Evolutionary conservation across 2,797 vertebrate genomes (phyloP), one percentile per base, ranked within the genome.

Genomic region (Sebastes nivosus): DNA sequence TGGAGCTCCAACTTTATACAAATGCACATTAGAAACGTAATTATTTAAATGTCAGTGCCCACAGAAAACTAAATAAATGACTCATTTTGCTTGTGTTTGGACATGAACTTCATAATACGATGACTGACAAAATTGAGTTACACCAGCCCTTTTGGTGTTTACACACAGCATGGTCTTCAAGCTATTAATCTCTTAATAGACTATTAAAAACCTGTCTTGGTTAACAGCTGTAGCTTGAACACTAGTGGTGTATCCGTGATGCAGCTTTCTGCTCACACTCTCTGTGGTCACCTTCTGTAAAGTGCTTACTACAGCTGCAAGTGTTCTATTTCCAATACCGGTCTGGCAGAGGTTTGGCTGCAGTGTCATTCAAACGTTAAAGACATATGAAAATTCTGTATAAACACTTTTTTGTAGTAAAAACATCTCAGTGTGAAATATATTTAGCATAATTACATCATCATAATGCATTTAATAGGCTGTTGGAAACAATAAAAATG

Each of bases 311-410:
- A 25, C 34, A 76, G 84, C 75, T 69, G 71, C 27, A 80, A 27
- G 77, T 75, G 76, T 92, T 79, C 38, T 68, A 32, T 91, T 93
- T 88, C 87, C 58, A 69, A 6, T 60, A 25, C 58, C 46, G 25
- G 71, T 8, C 67, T 66, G 74, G 5, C 79, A 67, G 46, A 7
- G 6, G 14, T 46, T 67, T 8, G 42, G 64, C 29, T 81, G 64
- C 74, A 79, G 22, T 34, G 72, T 72, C 46, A 64, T 80, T 82
- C 30, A 76, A 59, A 81, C 24, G 34, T 2, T 13, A 80, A 71
- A 63, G 8, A 27, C 30, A 0, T n/a, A 55, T 24, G 12, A 73
- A 68, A 27, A 52, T 9, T 5, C 2, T 25, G 22, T 11, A 13
- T 24, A 9, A 59, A 6, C 32, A 27, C 27, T 16, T 70, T 65